Evolutionary conservation across 2,113 vertebrate species (phyloP).

Genomic region (Notarius quadriscutis): DNA sequence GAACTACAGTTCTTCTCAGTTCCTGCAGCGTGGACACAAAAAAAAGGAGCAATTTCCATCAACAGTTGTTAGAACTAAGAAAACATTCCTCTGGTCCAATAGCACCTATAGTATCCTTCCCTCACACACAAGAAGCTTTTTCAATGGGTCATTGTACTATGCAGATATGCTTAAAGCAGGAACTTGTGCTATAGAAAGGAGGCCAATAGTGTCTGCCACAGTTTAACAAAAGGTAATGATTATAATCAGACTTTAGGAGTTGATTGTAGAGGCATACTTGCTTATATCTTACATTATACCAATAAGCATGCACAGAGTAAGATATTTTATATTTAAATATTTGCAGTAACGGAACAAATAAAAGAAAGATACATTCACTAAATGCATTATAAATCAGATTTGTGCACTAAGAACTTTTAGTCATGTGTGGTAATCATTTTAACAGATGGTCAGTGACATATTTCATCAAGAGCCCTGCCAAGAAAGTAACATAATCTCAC

Average conservation of each 20-base stretch:
- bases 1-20: too few relatives aligned
- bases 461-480: slow-evolving; percentile 83
- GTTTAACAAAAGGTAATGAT: background rate
- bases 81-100: too few relatives aligned
- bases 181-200: background rate
- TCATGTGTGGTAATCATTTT: slow-evolving; percentile 64
- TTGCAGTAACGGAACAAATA: background rate
- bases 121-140: too few relatives aligned
- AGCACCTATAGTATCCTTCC: too few relatives aligned
- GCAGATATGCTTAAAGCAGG: background rate
- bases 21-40: too few relatives aligned
- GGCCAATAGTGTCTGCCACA: background rate
- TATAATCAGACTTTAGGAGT: background rate
- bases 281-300: background rate
- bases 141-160: background rate
- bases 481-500: slow-evolving; percentile 83
- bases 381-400: slow-evolving; percentile 52
- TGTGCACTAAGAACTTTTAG: slow-evolving; percentile 58
- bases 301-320: background rate
- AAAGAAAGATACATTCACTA: slow-evolving; percentile 34
- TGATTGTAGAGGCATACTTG: background rate
- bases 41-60: too few relatives aligned
- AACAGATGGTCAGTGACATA: slow-evolving; percentile 84
- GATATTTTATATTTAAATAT: slow-evolving; percentile 15
- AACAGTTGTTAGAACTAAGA: too few relatives aligned